Base-by-base conservation (phyloP, 2,888 invertebrate genomes). In the Andrena trimmerana region DNA sequence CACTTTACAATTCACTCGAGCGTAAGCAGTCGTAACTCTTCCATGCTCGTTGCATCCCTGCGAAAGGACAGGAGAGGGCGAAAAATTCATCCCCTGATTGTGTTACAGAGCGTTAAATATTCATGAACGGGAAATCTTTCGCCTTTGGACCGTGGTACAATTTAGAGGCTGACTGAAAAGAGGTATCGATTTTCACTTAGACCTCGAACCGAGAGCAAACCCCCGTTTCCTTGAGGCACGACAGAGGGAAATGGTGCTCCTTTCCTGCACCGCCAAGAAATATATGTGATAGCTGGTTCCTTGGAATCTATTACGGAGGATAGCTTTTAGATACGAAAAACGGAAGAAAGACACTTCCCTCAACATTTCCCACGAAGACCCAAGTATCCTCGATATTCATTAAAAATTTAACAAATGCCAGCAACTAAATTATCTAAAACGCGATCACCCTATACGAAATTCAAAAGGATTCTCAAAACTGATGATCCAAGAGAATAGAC, bases 121-220 rank as follows among this genome's bases (percentile, higher is more conserved):
- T 82, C 82, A 82, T 68, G 76, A 76, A 33, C 48, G 50, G 76
- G 59, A 81, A 82, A 81, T 63, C 67, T 76, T 81, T 71, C 82
- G 71, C 68, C 76, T 71, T 54, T 66, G 20, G 54, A 42, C 20
- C 75, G 54, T 13, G 75, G 66, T 48, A 82, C 67, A 57, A 75
- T 75, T 74, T 75, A 60, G 69, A 74, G 27, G 20, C 36, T 36
- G n/a, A 27, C 63, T 69, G 59, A 20, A 66, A 70, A 81, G 81
- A 24, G 75, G 33, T 66, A 82, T 82, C 75, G 82, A 81, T 82
- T 76, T 75, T 76, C 81, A 81, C 70, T 81, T 71, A 31, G 52
- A 76, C 52, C 36, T 68, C 16, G 68, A 68, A 65, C 68, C 68
- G 65, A 50, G 33, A 67, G 33, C 33, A 24, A 48, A 62, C 13